These are phyloP conservation scores for Anguilla anguilla DNA, from an alignment of 2,797 vertebrate species.

Conservation along the genomic window DNA sequence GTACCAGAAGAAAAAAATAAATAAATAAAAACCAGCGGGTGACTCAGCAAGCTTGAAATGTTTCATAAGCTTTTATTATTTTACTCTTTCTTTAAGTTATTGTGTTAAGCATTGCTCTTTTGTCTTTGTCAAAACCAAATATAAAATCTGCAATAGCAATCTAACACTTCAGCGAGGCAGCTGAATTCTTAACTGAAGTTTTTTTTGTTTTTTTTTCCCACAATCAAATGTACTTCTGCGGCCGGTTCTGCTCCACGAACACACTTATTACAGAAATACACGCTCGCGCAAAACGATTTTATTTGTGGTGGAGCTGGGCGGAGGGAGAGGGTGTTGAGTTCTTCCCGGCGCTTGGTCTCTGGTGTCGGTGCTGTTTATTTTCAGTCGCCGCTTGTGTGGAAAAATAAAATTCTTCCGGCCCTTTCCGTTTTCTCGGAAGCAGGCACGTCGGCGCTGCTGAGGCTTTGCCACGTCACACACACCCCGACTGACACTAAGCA, in stretches of 20 bases:
- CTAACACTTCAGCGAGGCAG: not conserved
- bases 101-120: not conserved
- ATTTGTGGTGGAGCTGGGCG: conserved; percentile 46
- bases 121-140: not conserved
- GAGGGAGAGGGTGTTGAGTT: conserved; percentile 57
- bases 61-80: not conserved
- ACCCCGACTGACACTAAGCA: conserved; percentile 41
- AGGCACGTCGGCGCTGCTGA: conserved; percentile 40
- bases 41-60: not conserved
- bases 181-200: not conserved
- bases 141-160: not conserved
- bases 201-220: not conserved
- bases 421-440: conserved; percentile 45
- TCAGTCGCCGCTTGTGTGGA: conserved; percentile 44
- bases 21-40: not conserved
- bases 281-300: conserved; percentile 59
- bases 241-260: not conserved
- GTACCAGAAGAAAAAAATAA: not conserved
- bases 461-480: conserved; percentile 32
- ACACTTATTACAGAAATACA: not conserved
- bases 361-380: conserved; percentile 28
- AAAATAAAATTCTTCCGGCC: conserved; percentile 49
- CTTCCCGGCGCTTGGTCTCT: conserved; percentile 54
- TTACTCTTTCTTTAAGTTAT: not conserved
- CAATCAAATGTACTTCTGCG: not conserved